A percentile compares a stretch with the other conserved stretches of the same genome.
Conservation (phyloP, 2,113 vertebrate species). For the Sturnira hondurensis region DNA sequence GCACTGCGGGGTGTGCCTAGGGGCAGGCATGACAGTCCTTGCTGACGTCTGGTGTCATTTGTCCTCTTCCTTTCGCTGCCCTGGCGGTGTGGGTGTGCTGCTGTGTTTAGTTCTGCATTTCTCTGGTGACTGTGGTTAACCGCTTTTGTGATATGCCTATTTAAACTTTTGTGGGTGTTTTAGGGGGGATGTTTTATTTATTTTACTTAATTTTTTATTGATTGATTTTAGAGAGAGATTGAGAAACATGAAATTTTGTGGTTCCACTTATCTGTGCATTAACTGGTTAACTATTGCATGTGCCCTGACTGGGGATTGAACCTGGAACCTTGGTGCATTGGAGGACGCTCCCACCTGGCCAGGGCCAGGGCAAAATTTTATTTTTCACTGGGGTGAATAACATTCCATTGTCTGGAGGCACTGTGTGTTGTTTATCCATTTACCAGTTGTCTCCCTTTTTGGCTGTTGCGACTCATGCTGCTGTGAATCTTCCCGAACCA, state of each 20-base stretch:
- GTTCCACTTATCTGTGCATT: neutral
- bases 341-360: neutral
- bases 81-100: neutral
- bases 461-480: no score
- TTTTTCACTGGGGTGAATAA: no score
- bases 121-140: neutral
- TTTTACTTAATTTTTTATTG: neutral
- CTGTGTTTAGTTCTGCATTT: neutral
- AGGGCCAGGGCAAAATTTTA: neutral
- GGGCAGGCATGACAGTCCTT: neutral
- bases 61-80: neutral
- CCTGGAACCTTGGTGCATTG: neutral
- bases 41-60: accelerated
- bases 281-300: neutral
- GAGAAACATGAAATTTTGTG: neutral
- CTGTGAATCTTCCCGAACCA: no score
- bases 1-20: neutral
- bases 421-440: no score
- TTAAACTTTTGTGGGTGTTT: neutral
- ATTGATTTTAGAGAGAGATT: neutral
- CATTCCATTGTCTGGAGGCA: no score
- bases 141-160: neutral
- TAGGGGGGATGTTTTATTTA: no score
- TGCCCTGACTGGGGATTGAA: neutral
- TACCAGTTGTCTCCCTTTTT: no score